Base-by-base conservation (phyloP, 2,113 vertebrate species). In the Pseudopodoces humilis region DNA sequence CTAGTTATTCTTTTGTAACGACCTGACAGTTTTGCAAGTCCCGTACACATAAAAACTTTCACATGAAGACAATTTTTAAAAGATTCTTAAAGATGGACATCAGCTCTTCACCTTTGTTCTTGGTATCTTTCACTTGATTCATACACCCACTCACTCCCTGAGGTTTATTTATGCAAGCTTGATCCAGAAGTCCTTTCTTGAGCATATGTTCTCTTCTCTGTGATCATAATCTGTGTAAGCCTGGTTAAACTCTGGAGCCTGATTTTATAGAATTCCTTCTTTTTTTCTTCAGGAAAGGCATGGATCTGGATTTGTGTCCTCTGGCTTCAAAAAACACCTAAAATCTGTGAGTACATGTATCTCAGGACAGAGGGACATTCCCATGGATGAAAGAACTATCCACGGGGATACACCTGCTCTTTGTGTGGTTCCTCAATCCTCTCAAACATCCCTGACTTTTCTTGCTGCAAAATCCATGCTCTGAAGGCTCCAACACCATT, bases 91-190 rank as follows among this genome's bases (percentile, higher is more conserved):
- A 82, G 41, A 37, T 49, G 39, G 52, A 83, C 65, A 65, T n/a
- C 25, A 93, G 75, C 23, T n/a, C 47, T 87, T 82, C 70, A 82
- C 70, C 78, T 89, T 91, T 94, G 74, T 46, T 89, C 58, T 71
- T 84, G 67, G 37, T 85, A 56, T 94, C 74, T 95, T 92, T 87
- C 78, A 58, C 25, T 85, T 85, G 56, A 94, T 47, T 91, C 52
- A 35, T 64, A 91, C 79, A 83, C 92, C 62, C 53, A 82, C 88
- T 84, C 80, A 56, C 18, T 75, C 81, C 91, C 92, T 81, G 56
- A 89, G 58, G 77, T 91, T 68, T 95, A 79, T 84, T 93, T 88
- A 93, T 47, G 49, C 65, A 81, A 91, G 28, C 53, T 68, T 28
- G 84, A 75, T 86, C 72, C 72, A 89, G 83, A 96, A 94, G 69